A percentile compares a stretch with the other conserved stretches of the same genome.
phyloP scores from a whole-genome alignment of 2,113 vertebrate species.

The Rhynchomys soricoides region DNA sequence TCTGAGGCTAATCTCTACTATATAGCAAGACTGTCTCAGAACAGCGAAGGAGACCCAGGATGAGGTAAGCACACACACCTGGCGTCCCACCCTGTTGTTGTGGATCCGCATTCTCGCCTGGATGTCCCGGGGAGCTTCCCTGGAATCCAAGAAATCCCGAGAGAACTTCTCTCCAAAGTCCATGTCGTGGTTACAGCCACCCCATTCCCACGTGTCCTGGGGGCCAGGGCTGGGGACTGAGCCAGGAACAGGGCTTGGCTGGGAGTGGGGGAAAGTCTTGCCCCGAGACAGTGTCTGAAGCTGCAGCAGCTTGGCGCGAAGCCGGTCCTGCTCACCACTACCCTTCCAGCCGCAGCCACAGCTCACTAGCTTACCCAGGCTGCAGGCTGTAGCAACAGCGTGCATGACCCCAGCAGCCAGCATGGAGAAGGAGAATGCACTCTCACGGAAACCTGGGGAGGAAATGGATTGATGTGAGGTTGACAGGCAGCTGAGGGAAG shows the following conservation, averaged over 20 bases:
- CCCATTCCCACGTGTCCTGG: slow-evolving; percentile 97
- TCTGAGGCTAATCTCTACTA: background rate
- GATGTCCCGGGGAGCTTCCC: slow-evolving; percentile 92
- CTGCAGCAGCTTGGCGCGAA: slow-evolving; percentile 92
- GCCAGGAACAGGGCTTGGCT: slow-evolving; percentile 87
- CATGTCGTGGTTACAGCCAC: slow-evolving; percentile 93
- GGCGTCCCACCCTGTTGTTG: slow-evolving; percentile 93
- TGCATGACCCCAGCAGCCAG: slow-evolving; percentile 95
- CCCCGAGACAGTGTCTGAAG: slow-evolving; percentile 92
- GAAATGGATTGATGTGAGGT: background rate
- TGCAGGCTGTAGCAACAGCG: slow-evolving; percentile 94
- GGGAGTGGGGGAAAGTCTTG: slow-evolving; percentile 84
- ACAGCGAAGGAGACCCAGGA: background rate
- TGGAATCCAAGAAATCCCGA: slow-evolving; percentile 93
- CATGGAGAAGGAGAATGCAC: slow-evolving; percentile 94
- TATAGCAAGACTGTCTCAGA: background rate
- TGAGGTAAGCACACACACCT: slow-evolving; percentile 84
- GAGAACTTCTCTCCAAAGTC: slow-evolving; percentile 94
- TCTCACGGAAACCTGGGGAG: slow-evolving; percentile 92
- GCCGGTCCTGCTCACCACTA: slow-evolving; percentile 90
- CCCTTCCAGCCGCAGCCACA: slow-evolving; percentile 93
- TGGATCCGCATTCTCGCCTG: slow-evolving; percentile 95
- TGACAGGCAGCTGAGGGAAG: background rate
- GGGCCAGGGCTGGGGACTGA: slow-evolving; percentile 84
- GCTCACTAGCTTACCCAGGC: slow-evolving; percentile 93